A percentile compares a stretch with the other conserved stretches of the same genome.
phyloP scores from a whole-genome alignment of 2,113 vertebrate genomes.

The Xenopus borealis region DNA sequence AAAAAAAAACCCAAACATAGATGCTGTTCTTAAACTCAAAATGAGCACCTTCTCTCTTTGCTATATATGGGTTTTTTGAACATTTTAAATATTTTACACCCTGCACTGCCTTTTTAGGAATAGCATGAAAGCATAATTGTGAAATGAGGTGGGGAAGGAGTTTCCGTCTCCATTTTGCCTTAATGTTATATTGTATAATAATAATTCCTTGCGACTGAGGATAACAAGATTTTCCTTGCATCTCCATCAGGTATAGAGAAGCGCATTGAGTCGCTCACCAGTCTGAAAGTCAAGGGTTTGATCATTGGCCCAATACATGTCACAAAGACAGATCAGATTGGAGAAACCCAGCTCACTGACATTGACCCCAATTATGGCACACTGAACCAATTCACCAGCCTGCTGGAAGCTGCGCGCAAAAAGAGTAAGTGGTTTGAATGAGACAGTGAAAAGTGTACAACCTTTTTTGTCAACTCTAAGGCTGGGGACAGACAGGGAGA shows the following conservation, averaged over 20 bases:
- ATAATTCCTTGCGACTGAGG: too few relatives aligned
- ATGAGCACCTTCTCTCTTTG: background rate
- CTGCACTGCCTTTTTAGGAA: too few relatives aligned
- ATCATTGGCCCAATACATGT: slow-evolving; percentile 78
- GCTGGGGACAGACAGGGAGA: too few relatives aligned
- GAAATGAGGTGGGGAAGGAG: too few relatives aligned
- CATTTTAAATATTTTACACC: background rate
- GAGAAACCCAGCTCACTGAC: slow-evolving; percentile 50
- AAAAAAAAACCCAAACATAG: too few relatives aligned
- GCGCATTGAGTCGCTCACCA: slow-evolving; percentile 66
- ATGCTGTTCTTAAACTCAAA: background rate
- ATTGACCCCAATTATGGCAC: slow-evolving; percentile 56
- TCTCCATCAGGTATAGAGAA: slow-evolving; percentile 60
- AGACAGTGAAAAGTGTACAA: too few relatives aligned
- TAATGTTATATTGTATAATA: too few relatives aligned
- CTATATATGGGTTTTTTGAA: background rate
- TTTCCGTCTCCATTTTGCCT: too few relatives aligned
- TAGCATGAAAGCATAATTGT: too few relatives aligned
- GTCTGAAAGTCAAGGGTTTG: slow-evolving; percentile 79
- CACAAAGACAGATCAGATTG: slow-evolving; percentile 48
- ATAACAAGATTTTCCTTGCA: background rate
- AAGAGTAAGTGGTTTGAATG: slow-evolving; percentile 64
- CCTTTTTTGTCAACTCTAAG: too few relatives aligned
- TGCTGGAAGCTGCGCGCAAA: slow-evolving; percentile 73
- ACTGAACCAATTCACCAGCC: slow-evolving; percentile 45